phyloP scores from a whole-genome alignment of 1,140 invertebrate genomes.

The Caenorhabditis tropicalis region DNA sequence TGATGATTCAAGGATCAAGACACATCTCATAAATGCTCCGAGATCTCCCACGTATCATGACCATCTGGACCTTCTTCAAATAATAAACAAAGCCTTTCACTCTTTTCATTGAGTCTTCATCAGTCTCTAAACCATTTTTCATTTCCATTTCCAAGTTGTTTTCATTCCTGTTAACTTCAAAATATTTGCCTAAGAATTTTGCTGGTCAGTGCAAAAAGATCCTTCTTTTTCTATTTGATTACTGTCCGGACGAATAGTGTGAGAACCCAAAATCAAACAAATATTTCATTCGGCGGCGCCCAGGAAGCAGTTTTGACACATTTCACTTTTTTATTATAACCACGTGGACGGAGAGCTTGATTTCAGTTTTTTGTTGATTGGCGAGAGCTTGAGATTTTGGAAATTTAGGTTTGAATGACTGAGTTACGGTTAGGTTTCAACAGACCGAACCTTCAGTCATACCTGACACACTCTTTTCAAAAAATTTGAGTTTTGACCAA shows the following conservation, averaged over 20 bases:
- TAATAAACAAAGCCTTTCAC: no score
- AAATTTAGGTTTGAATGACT: no score
- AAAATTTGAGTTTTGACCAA: no score
- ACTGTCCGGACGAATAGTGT: not conserved
- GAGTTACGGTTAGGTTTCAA: no score
- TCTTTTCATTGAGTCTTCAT: not conserved
- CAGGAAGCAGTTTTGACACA: conserved; percentile 26
- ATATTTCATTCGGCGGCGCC: not conserved
- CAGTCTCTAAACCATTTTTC: not conserved
- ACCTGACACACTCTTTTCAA: no score
- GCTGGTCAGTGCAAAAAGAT: conserved; percentile 31
- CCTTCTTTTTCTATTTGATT: conserved; percentile 2
- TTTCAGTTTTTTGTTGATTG: no score
- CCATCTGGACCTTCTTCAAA: no score
- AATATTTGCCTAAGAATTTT: not conserved
- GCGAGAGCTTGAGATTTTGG: no score
- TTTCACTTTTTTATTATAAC: not conserved
- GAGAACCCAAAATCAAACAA: conserved; percentile 18
- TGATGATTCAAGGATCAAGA: no score
- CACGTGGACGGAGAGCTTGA: not conserved
- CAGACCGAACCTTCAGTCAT: no score
- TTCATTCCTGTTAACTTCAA: not conserved
- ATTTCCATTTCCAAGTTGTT: not conserved
- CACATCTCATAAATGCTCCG: no score
- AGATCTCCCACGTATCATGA: no score